Conservation (phyloP, 2,113 vertebrate genomes). For the Brachyhypopomus gauderio region DNA sequence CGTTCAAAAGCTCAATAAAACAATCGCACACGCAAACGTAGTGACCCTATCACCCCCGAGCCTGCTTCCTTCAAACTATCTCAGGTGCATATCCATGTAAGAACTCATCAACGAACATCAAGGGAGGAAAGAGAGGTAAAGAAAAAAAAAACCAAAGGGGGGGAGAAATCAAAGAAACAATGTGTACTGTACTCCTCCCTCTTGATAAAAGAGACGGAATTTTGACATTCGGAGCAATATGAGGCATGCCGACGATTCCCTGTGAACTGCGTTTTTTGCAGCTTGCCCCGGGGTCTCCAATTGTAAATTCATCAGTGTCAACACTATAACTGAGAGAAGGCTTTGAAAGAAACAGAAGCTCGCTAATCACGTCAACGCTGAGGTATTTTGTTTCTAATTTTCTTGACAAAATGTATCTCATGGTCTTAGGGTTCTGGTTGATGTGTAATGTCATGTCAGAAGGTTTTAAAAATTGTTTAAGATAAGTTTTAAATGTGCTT, state of each 20-base stretch:
- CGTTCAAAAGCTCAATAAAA: slow-evolving; percentile 10
- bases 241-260: slow-evolving; percentile 60
- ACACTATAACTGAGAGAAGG: slow-evolving; percentile 58
- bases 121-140: slow-evolving; percentile 6
- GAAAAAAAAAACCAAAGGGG: not conserved
- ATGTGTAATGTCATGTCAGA: not conserved
- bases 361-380: slow-evolving; percentile 63
- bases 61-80: slow-evolving; percentile 22
- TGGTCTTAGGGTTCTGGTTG: slow-evolving; percentile 15
- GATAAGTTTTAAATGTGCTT: not conserved
- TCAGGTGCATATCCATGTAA: slow-evolving; percentile 31
- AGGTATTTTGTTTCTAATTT: slow-evolving; percentile 53
- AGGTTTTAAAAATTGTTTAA: slow-evolving; percentile 18
- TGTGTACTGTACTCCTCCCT: slow-evolving; percentile 33
- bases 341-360: slow-evolving; percentile 52
- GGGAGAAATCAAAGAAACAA: slow-evolving; percentile 37
- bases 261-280: slow-evolving; percentile 72
- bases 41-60: not conserved
- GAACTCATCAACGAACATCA: slow-evolving; percentile 37
- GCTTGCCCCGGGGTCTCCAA: slow-evolving; percentile 64
- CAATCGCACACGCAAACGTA: not conserved
- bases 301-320: slow-evolving; percentile 72
- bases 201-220: slow-evolving; percentile 39
- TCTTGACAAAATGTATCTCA: slow-evolving; percentile 43
- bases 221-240: slow-evolving; percentile 32